phyloP scores from a whole-genome alignment of 2,888 invertebrate species.

The Leptinotarsa rubiginosa region DNA sequence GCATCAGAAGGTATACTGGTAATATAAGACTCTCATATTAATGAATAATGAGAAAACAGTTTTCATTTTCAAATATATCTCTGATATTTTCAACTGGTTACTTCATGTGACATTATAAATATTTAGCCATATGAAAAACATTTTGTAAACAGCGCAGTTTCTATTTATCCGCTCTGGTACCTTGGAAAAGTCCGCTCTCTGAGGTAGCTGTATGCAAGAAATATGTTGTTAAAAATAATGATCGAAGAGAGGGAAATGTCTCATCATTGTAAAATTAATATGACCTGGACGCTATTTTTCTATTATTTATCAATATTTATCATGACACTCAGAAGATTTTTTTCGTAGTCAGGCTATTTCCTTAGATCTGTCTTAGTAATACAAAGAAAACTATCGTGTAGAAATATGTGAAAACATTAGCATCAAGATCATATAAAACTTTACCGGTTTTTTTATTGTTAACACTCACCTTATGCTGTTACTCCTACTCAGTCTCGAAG shows the following conservation, averaged over 20 bases:
- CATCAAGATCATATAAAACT: neutral
- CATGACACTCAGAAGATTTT: neutral
- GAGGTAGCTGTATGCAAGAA: constrained; percentile 78
- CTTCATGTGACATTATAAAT: constrained; percentile 19
- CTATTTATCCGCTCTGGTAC: constrained; percentile 69
- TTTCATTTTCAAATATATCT: too few species aligned
- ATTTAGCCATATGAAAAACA: constrained; percentile 28
- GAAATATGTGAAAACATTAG: neutral
- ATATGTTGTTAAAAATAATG: constrained; percentile 46
- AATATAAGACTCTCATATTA: too few species aligned
- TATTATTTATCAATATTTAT: neutral
- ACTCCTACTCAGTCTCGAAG: constrained; percentile 85
- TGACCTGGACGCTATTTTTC: neutral
- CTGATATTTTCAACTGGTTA: neutral
- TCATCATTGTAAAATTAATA: neutral
- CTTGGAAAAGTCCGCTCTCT: constrained; percentile 94
- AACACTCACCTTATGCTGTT: constrained; percentile 86
- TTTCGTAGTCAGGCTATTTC: too few species aligned
- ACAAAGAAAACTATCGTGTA: too few species aligned
- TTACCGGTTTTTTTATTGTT: neutral
- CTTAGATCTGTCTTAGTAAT: too few species aligned
- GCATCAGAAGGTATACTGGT: too few species aligned
- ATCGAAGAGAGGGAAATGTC: constrained; percentile 4
- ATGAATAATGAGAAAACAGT: too few species aligned
- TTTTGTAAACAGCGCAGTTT: constrained; percentile 22